Evolutionary conservation across 2,797 vertebrate genomes (phyloP).

Genomic region (Esox masquinongy): DNA sequence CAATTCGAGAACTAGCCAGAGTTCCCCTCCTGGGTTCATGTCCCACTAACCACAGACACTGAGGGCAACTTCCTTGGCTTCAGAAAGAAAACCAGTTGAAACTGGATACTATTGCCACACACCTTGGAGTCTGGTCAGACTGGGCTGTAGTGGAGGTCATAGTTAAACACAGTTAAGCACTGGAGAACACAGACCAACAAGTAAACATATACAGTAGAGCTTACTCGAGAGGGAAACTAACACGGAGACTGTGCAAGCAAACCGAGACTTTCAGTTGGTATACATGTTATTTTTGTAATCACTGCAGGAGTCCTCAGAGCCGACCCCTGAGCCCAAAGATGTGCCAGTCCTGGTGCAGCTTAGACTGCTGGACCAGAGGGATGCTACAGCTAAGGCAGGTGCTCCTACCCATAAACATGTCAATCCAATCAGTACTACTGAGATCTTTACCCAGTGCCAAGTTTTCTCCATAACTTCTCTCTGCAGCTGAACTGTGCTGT

Average conservation of each 20-base stretch:
- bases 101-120: too few species aligned
- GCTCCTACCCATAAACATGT: neutral
- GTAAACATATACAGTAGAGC: neutral
- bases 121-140: too few species aligned
- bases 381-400: slow-evolving; percentile 80
- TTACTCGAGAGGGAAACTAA: neutral
- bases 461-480: slow-evolving; percentile 24
- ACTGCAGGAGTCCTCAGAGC: slow-evolving; percentile 61
- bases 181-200: too few species aligned
- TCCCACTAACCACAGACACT: too few species aligned
- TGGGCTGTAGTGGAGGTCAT: too few species aligned
- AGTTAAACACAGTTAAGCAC: too few species aligned
- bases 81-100: too few species aligned
- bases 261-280: neutral
- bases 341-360: slow-evolving; percentile 78
- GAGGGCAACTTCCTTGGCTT: too few species aligned
- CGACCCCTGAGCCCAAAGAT: slow-evolving; percentile 73
- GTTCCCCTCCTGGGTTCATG: too few species aligned
- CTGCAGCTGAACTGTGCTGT: slow-evolving; percentile 76
- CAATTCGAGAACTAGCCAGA: too few species aligned
- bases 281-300: slow-evolving; percentile 21
- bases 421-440: neutral
- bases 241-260: too few species aligned
- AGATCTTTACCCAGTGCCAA: neutral
- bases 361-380: slow-evolving; percentile 81